Evolutionary conservation across 92 coral and sea anemone species (phyloP).

Genomic region (Zoanthus sociatus): DNA sequence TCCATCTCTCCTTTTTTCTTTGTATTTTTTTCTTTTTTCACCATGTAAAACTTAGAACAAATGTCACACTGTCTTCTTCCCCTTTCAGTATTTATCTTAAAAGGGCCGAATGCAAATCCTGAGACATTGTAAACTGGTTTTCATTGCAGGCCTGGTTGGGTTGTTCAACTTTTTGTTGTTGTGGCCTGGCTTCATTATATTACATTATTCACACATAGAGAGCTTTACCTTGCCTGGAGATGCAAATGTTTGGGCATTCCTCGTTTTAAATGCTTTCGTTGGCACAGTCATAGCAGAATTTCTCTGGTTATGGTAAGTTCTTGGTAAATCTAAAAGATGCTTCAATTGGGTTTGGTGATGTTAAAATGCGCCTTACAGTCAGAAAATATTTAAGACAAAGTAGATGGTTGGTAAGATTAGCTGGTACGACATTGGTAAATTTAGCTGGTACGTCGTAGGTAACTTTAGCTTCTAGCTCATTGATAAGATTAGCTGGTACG

Average conservation of each 20-base stretch:
- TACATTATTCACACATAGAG: slow-evolving; percentile 73
- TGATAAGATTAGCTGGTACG: no score
- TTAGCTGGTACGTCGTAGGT: no score
- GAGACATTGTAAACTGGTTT: not conserved
- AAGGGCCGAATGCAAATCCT: not conserved
- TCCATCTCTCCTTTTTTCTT: no score
- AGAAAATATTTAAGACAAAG: not conserved
- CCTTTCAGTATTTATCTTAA: not conserved
- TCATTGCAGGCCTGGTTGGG: slow-evolving; percentile 88
- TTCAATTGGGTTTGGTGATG: not conserved
- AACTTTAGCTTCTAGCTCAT: no score
- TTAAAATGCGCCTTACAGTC: not conserved
- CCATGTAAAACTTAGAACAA: no score
- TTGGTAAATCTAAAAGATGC: not conserved
- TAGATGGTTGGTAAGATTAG: no score
- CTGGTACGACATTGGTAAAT: no score
- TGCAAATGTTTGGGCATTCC: slow-evolving; percentile 79
- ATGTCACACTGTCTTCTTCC: not conserved
- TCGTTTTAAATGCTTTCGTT: slow-evolving; percentile 78
- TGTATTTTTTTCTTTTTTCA: no score
- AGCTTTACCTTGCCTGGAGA: slow-evolving; percentile 74
- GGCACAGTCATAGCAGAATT: slow-evolving; percentile 96
- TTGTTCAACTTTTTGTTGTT: slow-evolving; percentile 72
- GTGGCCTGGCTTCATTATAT: slow-evolving; percentile 93
- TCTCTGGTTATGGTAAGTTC: slow-evolving; percentile 91